Percentiles rank a stretch among this genome's conserved stretches.
Evolutionary conservation across 2,113 vertebrate species (phyloP).

Genomic region (Mesocricetus auratus): DNA sequence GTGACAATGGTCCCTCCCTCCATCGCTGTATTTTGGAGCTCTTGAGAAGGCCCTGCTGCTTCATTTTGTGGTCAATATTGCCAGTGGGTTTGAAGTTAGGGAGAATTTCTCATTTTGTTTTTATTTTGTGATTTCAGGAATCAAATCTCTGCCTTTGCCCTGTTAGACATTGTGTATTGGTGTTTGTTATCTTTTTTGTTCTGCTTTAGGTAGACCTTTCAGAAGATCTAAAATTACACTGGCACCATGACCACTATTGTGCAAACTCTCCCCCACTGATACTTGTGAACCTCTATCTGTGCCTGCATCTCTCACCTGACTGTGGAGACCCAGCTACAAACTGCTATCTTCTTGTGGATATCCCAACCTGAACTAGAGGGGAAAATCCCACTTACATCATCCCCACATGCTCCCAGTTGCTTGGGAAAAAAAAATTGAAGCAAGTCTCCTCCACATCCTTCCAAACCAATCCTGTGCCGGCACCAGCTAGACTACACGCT

Average conservation of each 20-base stretch:
- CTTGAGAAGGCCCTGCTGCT: neutral
- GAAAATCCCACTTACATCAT: neutral
- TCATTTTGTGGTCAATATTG: neutral
- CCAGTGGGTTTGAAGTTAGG: neutral
- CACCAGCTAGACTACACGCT: neutral
- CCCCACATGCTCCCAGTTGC: neutral
- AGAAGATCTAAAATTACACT: neutral
- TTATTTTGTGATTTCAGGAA: neutral
- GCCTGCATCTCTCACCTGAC: neutral
- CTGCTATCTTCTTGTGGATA: neutral
- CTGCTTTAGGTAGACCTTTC: neutral
- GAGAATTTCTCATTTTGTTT: neutral
- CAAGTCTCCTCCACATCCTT: neutral
- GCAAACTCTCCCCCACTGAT: conserved; percentile 11
- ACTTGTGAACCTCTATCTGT: neutral
- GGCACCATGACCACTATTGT: neutral
- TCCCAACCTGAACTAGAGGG: neutral
- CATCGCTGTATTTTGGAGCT: neutral
- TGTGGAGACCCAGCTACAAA: neutral
- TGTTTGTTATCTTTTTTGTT: neutral
- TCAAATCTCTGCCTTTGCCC: neutral
- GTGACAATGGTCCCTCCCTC: neutral
- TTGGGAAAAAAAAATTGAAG: neutral
- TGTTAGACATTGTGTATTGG: neutral
- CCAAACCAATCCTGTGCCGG: neutral